Conservation (phyloP, 2,888 invertebrate genomes). For the Andrena camellia region DNA sequence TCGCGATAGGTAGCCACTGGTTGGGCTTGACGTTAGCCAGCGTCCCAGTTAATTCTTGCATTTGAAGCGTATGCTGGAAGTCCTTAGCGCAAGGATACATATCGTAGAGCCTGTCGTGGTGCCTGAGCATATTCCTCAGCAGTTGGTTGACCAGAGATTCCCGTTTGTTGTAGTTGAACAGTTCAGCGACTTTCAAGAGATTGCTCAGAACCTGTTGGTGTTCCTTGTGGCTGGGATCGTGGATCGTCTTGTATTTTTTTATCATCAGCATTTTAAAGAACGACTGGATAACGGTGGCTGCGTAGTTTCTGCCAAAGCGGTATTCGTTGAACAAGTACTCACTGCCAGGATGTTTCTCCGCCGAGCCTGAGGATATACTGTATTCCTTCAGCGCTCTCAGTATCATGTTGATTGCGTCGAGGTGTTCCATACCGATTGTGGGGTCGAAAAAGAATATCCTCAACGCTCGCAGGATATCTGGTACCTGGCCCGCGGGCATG, state of each 20-base stretch:
- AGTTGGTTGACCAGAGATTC: slow-evolving; percentile 57
- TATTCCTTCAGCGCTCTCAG: not conserved
- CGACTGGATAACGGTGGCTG: slow-evolving; percentile 70
- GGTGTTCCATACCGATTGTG: slow-evolving; percentile 34
- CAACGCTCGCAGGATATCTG: slow-evolving; percentile 54
- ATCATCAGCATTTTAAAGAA: slow-evolving; percentile 69
- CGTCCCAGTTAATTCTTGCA: slow-evolving; percentile 61
- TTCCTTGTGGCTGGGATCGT: slow-evolving; percentile 58
- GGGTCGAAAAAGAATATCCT: slow-evolving; percentile 74
- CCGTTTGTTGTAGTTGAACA: slow-evolving; percentile 61
- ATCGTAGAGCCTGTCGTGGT: slow-evolving; percentile 44
- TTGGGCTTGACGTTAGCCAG: slow-evolving; percentile 51
- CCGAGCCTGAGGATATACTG: not conserved
- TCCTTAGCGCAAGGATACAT: slow-evolving; percentile 70
- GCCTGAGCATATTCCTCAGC: slow-evolving; percentile 66
- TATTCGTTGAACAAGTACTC: not conserved
- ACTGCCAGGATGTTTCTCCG: not conserved
- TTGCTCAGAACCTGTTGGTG: slow-evolving; percentile 56
- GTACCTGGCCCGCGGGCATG: slow-evolving; percentile 19
- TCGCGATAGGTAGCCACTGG: slow-evolving; percentile 73
- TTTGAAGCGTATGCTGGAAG: slow-evolving; percentile 67
- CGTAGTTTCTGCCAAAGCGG: not conserved
- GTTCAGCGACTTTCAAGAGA: slow-evolving; percentile 56
- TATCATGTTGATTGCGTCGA: not conserved
- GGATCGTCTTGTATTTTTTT: slow-evolving; percentile 65